These are phyloP conservation scores for Drosophila mimetica DNA, from an alignment of 2,888 invertebrate genomes.

Conservation along the genomic window DNA sequence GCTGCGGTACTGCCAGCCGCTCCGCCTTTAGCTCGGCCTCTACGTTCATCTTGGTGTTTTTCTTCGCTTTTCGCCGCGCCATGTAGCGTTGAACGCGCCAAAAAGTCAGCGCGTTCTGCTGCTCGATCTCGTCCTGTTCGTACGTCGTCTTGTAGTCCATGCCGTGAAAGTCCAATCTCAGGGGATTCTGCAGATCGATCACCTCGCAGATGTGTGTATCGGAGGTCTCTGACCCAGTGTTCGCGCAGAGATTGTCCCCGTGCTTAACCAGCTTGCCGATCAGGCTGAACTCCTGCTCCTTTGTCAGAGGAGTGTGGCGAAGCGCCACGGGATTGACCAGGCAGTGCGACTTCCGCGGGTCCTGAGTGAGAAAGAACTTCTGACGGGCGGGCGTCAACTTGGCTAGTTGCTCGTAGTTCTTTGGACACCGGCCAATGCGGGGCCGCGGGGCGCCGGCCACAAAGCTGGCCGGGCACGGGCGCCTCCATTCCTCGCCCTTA, in stretches of 20 bases:
- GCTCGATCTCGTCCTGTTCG: conserved; percentile 80
- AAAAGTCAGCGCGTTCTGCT: conserved; percentile 79
- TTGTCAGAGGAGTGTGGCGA: conserved; percentile 63
- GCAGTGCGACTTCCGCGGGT: conserved; percentile 80
- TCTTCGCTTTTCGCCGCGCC: conserved; percentile 70
- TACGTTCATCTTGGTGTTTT: conserved; percentile 57
- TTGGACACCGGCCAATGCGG: conserved; percentile 74
- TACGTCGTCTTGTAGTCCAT: conserved; percentile 82
- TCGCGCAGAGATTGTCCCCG: conserved; percentile 78
- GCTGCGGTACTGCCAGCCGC: conserved; percentile 66
- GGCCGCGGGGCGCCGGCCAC: conserved; percentile 68
- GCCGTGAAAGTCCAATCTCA: conserved; percentile 82
- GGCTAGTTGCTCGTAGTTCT: conserved; percentile 61
- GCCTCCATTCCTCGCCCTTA: conserved; percentile 62
- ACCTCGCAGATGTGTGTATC: conserved; percentile 79
- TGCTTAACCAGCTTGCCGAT: conserved; percentile 78
- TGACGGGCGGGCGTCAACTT: conserved; percentile 66
- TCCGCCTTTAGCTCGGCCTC: conserved; percentile 71
- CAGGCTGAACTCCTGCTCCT: conserved; percentile 56
- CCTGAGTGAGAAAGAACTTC: conserved; percentile 82
- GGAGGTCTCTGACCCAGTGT: conserved; percentile 67
- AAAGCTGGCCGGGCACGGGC: conserved; percentile 75
- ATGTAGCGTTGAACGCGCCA: conserved; percentile 77
- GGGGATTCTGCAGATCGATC: conserved; percentile 82
- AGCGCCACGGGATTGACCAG: conserved; percentile 77